phyloP scores from a whole-genome alignment of 1,140 invertebrate species.

The Heterodera schachtii region DNA sequence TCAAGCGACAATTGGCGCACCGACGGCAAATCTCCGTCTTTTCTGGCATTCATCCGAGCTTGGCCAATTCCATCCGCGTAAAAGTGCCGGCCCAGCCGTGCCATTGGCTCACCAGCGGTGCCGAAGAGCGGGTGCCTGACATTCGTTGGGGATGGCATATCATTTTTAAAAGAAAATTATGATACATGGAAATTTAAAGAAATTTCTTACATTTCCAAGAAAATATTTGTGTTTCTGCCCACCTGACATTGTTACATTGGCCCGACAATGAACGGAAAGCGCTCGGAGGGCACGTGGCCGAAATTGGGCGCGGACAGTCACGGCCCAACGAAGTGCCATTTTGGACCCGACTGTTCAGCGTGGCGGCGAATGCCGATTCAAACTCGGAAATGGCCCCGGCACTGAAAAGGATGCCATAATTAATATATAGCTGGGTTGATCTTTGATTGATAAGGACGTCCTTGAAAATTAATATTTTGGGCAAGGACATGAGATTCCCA shows the following conservation, averaged over 20 bases:
- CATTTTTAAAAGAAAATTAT: too few species aligned
- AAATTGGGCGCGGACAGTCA: constrained; percentile 30
- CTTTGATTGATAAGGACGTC: too few species aligned
- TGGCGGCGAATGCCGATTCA: background rate
- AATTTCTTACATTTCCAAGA: too few species aligned
- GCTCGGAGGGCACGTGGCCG: constrained; percentile 34
- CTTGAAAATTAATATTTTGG: too few species aligned
- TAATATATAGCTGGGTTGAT: too few species aligned
- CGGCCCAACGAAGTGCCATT: constrained; percentile 31
- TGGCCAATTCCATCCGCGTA: constrained; percentile 41
- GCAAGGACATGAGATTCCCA: too few species aligned
- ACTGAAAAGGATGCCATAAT: constrained; percentile 10
- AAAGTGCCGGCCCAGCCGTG: constrained; percentile 26
- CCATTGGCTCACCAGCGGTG: constrained; percentile 45
- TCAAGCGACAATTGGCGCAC: constrained; percentile 48
- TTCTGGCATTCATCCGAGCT: constrained; percentile 5
- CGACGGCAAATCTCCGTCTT: constrained; percentile 43
- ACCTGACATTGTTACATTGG: constrained; percentile 47
- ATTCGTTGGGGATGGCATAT: too few species aligned
- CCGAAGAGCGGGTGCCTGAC: constrained; percentile 41
- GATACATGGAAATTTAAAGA: too few species aligned
- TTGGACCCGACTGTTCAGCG: constrained; percentile 19
- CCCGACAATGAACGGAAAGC: constrained; percentile 44
- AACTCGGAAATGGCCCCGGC: constrained; percentile 17
- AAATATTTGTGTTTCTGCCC: too few species aligned